A percentile compares a stretch with the other conserved stretches of the same genome.
Conservation (phyloP, 1,140 invertebrate species). For the Maniola jurtina region DNA sequence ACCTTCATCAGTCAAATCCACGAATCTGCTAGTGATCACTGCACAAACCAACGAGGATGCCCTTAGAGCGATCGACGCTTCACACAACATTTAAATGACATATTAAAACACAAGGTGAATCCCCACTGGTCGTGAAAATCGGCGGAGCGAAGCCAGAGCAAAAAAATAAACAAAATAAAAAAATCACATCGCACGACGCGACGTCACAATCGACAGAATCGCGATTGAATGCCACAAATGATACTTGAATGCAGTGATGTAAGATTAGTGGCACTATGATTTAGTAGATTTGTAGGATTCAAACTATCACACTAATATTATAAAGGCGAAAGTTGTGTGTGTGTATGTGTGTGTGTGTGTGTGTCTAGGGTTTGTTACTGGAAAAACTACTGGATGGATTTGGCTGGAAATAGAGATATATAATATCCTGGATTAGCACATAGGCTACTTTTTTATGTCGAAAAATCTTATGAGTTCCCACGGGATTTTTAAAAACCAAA, state of each 20-base stretch:
- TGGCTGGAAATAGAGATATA: no score
- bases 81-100: slow-evolving; percentile 50
- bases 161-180: background rate
- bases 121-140: slow-evolving; percentile 8
- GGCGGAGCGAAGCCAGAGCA: background rate
- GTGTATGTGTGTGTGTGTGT: no score
- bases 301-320: no score
- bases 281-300: slow-evolving; percentile 25
- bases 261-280: slow-evolving; percentile 39
- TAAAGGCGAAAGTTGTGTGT: no score
- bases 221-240: slow-evolving; percentile 43
- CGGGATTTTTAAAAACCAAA: no score
- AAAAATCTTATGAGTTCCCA: no score
- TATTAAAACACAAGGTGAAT: slow-evolving; percentile 21
- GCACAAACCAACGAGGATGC: slow-evolving; percentile 37
- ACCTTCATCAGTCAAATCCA: slow-evolving; percentile 50
- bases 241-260: slow-evolving; percentile 43
- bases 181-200: slow-evolving; percentile 23
- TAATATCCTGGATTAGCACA: no score
- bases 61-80: slow-evolving; percentile 34
- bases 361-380: no score
- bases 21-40: slow-evolving; percentile 41
- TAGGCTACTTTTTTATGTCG: no score
- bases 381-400: no score
- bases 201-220: slow-evolving; percentile 27